Base-by-base conservation (phyloP, 2,888 invertebrate species). In the Erebia palarica region DNA sequence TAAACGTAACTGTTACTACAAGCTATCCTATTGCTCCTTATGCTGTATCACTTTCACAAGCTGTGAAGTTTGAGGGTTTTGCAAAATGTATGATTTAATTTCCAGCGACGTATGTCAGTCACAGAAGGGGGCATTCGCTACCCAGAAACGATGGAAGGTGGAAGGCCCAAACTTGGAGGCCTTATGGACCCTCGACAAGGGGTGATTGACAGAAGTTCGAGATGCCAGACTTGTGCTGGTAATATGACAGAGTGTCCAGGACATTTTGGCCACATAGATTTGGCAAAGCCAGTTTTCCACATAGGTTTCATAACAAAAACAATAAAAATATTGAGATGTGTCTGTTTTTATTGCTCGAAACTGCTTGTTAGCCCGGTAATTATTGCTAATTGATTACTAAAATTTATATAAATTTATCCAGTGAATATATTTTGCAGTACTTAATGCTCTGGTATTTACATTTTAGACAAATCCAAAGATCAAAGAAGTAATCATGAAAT, bases 181-280 rank as follows among this genome's bases (percentile, higher is more conserved):
- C 96, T 99, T 76, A 99, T 99, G 99, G 99, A 99, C 89, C 99
- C 99, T 0, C 94, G 99, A 69, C 99, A 99, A 93, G 99, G 99
- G 80, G 99, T 99, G 72, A 97, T 99, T 59, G 99, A 99, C 87
- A 95, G 99, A 78, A 96, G 95, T 81, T 97, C 98, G 3, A 94
- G 98, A 73, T 99, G 99, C 84, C 98, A 98, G 87, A 99, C 99
- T 0, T 99, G 99, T 87, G 98, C 99, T 74, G 98, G 99, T 61
- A 99, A 98, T 84, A 98, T 99, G 97, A 97, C 98, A 0, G 99
- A 99, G 88, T 99, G 99, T 87, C 99, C 99, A 3, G 99, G 99
- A 1, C 99, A 99, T 90, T 99, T 99, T 93, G 99, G 99, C 4
- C 99, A 99, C 87, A 97, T 99, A 81, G 99, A 99, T 89, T 93